phyloP scores from a whole-genome alignment of 2,888 invertebrate genomes.

The Andrena dorsata region DNA sequence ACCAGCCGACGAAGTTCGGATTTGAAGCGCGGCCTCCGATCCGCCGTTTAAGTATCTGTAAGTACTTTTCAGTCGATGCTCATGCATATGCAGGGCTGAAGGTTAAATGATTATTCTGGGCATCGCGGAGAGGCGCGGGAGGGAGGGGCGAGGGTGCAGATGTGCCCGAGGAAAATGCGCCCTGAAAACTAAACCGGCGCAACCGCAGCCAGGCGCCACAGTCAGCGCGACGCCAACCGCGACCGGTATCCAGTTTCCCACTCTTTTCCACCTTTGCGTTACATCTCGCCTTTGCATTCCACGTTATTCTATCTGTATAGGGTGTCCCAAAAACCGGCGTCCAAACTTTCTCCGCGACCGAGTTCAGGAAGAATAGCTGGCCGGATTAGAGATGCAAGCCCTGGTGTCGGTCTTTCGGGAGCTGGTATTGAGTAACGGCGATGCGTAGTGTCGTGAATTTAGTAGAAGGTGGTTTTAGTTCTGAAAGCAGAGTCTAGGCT shows the following conservation, averaged over 20 bases:
- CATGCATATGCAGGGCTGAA: slow-evolving; percentile 60
- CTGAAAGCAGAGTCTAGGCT: too few species aligned
- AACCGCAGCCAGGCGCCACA: slow-evolving; percentile 32
- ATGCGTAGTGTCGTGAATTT: too few species aligned
- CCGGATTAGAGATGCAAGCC: too few species aligned
- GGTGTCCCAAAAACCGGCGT: background rate
- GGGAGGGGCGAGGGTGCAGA: background rate
- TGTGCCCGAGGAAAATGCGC: slow-evolving; percentile 51
- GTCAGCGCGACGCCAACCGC: slow-evolving; percentile 42
- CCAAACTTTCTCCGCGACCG: background rate
- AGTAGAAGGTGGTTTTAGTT: too few species aligned
- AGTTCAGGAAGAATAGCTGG: too few species aligned
- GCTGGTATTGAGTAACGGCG: too few species aligned
- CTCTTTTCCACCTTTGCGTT: background rate
- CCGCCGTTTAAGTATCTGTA: slow-evolving; percentile 30
- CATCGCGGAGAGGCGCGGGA: slow-evolving; percentile 26
- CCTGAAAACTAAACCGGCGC: slow-evolving; percentile 53
- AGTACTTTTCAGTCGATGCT: slow-evolving; percentile 55
- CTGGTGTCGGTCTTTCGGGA: too few species aligned
- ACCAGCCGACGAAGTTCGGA: slow-evolving; percentile 41
- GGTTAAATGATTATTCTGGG: slow-evolving; percentile 63
- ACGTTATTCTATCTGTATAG: background rate
- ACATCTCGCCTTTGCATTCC: slow-evolving; percentile 2
- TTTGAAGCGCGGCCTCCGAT: slow-evolving; percentile 24
- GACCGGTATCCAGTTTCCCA: slow-evolving; percentile 26